Percentiles rank a stretch among this genome's conserved stretches.
phyloP scores from a whole-genome alignment of 2,888 invertebrate species.

The Drosophila mettleri region DNA sequence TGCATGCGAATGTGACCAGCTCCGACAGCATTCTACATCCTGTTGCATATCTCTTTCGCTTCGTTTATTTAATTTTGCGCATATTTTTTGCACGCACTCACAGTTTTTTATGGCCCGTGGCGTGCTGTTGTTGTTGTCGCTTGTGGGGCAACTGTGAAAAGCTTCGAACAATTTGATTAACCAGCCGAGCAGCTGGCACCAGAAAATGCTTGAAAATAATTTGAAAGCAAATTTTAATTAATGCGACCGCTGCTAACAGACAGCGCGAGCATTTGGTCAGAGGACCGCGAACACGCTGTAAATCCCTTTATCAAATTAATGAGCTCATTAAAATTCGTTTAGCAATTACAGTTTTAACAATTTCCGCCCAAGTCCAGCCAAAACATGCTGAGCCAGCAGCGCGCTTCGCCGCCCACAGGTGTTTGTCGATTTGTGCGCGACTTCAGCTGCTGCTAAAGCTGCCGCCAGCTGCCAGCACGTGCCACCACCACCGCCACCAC shows the following conservation, averaged over 20 bases:
- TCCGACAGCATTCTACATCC: constrained; percentile 6
- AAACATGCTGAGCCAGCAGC: constrained; percentile 63
- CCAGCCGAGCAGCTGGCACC: constrained; percentile 55
- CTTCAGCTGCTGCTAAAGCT: constrained; percentile 33
- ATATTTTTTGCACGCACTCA: constrained; percentile 43
- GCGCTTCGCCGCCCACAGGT: constrained; percentile 60
- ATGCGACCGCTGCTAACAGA: constrained; percentile 41
- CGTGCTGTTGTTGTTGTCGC: neutral
- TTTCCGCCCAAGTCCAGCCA: constrained; percentile 60
- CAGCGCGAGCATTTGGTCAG: constrained; percentile 57
- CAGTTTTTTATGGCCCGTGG: constrained; percentile 17
- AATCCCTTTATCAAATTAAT: constrained; percentile 83
- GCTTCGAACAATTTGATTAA: constrained; percentile 68
- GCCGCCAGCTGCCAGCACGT: constrained; percentile 21
- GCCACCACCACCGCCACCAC: neutral
- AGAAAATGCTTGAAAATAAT: constrained; percentile 57
- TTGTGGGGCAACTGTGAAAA: constrained; percentile 27
- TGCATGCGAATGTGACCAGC: constrained; percentile 29
- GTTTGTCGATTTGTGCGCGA: constrained; percentile 23
- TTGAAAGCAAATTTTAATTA: constrained; percentile 78
- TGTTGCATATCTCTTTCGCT: constrained; percentile 73
- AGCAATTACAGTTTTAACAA: constrained; percentile 83
- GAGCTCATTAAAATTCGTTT: constrained; percentile 83
- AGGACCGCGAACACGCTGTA: constrained; percentile 76
- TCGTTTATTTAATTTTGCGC: constrained; percentile 73